These are phyloP conservation scores for Lasioglossum vierecki DNA, from an alignment of 2,888 invertebrate genomes.

Conservation along the genomic window DNA sequence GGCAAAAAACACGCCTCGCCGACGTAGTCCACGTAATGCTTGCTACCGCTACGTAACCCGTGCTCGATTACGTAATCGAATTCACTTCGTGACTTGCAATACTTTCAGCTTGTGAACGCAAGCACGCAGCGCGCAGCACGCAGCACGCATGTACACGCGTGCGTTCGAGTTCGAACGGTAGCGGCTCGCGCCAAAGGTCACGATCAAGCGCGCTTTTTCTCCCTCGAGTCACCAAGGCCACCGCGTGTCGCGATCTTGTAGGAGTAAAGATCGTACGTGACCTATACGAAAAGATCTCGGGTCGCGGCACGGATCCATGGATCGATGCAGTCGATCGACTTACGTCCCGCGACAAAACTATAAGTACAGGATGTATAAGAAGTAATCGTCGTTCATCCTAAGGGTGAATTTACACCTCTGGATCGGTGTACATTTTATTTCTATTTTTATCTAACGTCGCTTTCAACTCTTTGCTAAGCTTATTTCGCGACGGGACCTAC, in stretches of 20 bases:
- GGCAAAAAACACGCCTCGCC: neutral
- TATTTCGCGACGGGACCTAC: too few relatives aligned
- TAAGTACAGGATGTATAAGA: too few relatives aligned
- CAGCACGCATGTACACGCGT: conserved; percentile 37
- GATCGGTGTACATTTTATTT: too few relatives aligned
- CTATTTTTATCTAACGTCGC: too few relatives aligned
- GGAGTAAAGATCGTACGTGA: conserved; percentile 61
- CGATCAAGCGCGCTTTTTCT: conserved; percentile 73
- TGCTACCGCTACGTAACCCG: conserved; percentile 36
- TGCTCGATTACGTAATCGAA: conserved; percentile 57
- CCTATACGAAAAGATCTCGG: conserved; percentile 55
- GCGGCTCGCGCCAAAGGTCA: conserved; percentile 71
- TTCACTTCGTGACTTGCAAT: conserved; percentile 65
- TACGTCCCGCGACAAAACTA: too few relatives aligned
- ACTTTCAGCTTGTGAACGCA: conserved; percentile 23
- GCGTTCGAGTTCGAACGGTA: conserved; percentile 62
- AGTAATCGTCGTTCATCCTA: too few relatives aligned
- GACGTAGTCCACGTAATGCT: conserved; percentile 17
- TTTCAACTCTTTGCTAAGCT: too few relatives aligned
- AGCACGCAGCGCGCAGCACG: conserved; percentile 43
- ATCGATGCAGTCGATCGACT: too few relatives aligned
- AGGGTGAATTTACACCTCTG: too few relatives aligned
- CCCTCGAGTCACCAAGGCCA: conserved; percentile 69
- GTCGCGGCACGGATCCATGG: conserved; percentile 10
- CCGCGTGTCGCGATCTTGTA: conserved; percentile 58